Evolutionary conservation across 2,888 invertebrate genomes (phyloP), one percentile per base, ranked within the genome.

Genomic region (Caenorhabditis angaria): DNA sequence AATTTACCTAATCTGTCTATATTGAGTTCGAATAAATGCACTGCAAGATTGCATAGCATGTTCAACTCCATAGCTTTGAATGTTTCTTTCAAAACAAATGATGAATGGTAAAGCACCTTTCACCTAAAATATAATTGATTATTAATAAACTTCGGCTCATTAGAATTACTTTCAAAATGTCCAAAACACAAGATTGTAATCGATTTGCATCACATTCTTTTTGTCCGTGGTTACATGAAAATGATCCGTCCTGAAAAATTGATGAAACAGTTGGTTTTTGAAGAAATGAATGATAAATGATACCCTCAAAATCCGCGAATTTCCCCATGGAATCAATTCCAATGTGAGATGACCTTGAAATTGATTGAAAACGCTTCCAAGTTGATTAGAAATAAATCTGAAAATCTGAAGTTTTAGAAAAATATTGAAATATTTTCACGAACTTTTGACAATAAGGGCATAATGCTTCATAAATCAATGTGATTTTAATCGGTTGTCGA

Each of bases 131-230:
- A 14, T n/a, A 20, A n/a, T n/a, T n/a, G n/a, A n/a, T n/a, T n/a
- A n/a, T n/a, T n/a, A n/a, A n/a, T n/a, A n/a, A 8, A 22, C 18
- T 27, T 59, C 48, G 59, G 4, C 1, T 48, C 24, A 48, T 24
- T 59, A 25, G 2, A 18, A 25, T 5, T 28, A 78, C 81, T 68
- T 80, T 76, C 32, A 86, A 77, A 29, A 83, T 76, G 61, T 84
- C 85, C 18, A 86, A 55, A 28, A 83, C 86, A 72, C 86, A 86
- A 27, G 82, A 80, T 78, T 85, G 83, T 25, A 86, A 72, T 50
- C 83, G 73, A 68, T 86, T 86, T 41, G 86, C 86, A 56, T 86
- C 87, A 69, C 86, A 86, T 63, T 86, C 86, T 65, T 83, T 86
- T 61, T 82, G 76, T 2, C 86, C 86, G 75, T 86, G 86, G 65